phyloP scores from a whole-genome alignment of 2,797 vertebrate species.

The Semaprochilodus insignis region DNA sequence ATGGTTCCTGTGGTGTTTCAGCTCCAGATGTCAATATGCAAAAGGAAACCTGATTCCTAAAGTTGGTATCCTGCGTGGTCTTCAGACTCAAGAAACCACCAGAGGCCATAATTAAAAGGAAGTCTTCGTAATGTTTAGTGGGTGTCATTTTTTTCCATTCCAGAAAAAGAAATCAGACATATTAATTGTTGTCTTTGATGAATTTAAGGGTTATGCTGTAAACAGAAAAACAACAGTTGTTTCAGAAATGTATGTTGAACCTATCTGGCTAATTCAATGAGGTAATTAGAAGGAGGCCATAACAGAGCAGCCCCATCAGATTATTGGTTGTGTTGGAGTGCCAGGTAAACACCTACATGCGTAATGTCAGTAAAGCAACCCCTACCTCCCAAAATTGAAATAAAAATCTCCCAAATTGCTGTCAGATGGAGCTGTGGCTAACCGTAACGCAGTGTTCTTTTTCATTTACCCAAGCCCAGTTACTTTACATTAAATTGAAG shows the following conservation, averaged over 20 bases:
- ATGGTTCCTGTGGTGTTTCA: background rate
- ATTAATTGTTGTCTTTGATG: background rate
- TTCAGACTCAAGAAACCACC: background rate
- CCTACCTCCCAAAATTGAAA: background rate
- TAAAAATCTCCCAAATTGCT: background rate
- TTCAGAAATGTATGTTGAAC: too few species aligned
- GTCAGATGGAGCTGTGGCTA: background rate
- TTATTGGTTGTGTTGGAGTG: background rate
- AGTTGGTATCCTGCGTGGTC: background rate
- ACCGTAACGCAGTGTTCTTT: background rate
- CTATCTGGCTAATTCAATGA: too few species aligned
- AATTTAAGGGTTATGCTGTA: too few species aligned
- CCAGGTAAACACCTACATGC: background rate
- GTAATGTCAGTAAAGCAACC: background rate
- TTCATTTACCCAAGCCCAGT: slow-evolving; percentile 1
- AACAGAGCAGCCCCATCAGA: too few species aligned
- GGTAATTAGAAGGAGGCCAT: too few species aligned
- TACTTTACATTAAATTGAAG: slow-evolving; percentile 17
- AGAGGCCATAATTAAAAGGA: background rate
- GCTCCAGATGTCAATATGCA: slow-evolving; percentile 18
- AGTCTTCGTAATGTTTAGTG: background rate
- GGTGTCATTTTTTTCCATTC: background rate
- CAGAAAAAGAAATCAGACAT: background rate
- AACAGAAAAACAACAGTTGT: too few species aligned
- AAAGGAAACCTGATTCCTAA: background rate